Percentiles rank a stretch among this genome's conserved stretches.
These are phyloP conservation scores for Neopipo cinnamomea DNA, from an alignment of 2,113 vertebrate species.

Conservation along the genomic window DNA sequence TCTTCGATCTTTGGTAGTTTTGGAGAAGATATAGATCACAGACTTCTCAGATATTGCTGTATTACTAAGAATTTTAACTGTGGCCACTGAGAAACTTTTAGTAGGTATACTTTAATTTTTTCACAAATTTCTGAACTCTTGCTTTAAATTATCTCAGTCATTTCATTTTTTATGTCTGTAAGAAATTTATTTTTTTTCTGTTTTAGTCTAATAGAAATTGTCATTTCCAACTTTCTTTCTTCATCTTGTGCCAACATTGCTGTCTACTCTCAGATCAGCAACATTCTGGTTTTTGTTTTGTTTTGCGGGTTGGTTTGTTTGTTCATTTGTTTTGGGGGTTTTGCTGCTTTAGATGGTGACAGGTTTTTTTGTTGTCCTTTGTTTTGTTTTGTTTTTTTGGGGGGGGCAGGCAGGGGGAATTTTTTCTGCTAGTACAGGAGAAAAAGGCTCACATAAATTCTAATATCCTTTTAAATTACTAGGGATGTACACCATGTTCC, in stretches of 20 bases:
- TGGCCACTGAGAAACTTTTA: neutral
- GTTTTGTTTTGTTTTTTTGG: neutral
- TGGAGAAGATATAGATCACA: neutral
- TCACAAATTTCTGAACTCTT: neutral
- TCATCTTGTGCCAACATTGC: neutral
- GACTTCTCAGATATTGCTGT: neutral
- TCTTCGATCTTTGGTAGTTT: neutral
- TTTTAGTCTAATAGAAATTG: neutral
- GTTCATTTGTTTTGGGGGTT: neutral
- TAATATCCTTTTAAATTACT: neutral
- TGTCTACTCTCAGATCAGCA: neutral
- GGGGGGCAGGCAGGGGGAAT: no score
- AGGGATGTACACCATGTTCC: neutral
- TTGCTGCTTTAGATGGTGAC: neutral
- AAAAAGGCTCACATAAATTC: neutral
- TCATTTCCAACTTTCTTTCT: neutral
- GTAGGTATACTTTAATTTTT: neutral
- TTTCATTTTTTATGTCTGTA: neutral
- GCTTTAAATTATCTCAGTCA: neutral
- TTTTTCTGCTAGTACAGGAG: neutral
- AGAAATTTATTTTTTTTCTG: neutral
- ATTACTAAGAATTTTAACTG: neutral
- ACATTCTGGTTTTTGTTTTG: neutral
- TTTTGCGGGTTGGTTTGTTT: neutral
- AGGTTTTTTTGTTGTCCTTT: neutral